A percentile compares a stretch with the other conserved stretches of the same genome.
These are phyloP conservation scores for Rotaria socialis DNA, from an alignment of 2,888 invertebrate species.

Conservation along the genomic window DNA sequence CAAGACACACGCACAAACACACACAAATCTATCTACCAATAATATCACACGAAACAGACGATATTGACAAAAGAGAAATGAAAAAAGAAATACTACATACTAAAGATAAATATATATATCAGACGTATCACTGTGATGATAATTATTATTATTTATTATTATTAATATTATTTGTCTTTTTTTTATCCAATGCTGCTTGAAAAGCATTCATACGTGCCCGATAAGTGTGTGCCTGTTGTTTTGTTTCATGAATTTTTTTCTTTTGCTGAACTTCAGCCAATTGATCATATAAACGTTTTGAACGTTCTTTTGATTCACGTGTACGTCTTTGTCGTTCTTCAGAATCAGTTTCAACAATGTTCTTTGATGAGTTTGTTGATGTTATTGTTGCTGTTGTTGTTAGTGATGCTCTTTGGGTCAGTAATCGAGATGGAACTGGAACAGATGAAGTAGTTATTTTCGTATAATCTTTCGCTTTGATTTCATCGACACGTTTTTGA, in stretches of 20 bases:
- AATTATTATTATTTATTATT: too few relatives aligned
- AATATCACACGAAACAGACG: not conserved
- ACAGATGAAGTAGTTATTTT: not conserved
- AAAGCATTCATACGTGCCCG: constrained; percentile 7
- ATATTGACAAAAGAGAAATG: not conserved
- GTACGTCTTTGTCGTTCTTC: not conserved
- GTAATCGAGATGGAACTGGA: not conserved
- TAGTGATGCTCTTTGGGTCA: not conserved
- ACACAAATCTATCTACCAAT: constrained; percentile 2
- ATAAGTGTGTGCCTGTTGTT: constrained; percentile 10
- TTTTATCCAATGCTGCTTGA: not conserved
- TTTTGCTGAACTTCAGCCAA: constrained; percentile 4
- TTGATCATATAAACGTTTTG: constrained; percentile 14
- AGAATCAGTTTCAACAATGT: not conserved
- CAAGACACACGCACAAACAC: constrained; percentile 2
- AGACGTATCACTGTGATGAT: not conserved
- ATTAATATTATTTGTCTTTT: not conserved
- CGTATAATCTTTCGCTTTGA: constrained; percentile 21
- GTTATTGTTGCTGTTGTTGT: not conserved
- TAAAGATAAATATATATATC: constrained; percentile 1
- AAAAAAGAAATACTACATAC: not conserved
- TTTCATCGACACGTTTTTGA: constrained; percentile 19
- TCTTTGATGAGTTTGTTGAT: not conserved
- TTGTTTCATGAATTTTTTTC: not conserved
- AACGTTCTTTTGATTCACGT: constrained; percentile 11